Base-by-base conservation (phyloP, 2,797 vertebrate species). In the Picus viridis region DNA sequence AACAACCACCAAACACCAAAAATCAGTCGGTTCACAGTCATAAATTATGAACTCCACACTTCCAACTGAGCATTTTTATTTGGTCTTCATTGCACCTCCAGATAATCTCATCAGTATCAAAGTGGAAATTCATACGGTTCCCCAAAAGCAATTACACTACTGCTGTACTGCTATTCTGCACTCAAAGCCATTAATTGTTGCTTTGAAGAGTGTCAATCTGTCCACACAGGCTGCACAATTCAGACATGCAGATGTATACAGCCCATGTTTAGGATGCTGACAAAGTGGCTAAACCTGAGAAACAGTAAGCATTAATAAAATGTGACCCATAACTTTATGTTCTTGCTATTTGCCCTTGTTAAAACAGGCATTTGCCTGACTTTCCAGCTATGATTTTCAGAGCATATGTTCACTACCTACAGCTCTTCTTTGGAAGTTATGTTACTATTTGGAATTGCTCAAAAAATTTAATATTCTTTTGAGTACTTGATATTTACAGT, bases 401-500 rank as follows among this genome's bases (percentile, higher is more conserved):
- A 92, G 87, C 68, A 56, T 71, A 63, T 27, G 45, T 83, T 95
- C 81, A 29, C 68, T 82, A 36, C 26, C 49, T 19, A 77, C 7
- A 0, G 83, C 64, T 92, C 68, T 56, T 89, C 77, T 89, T 84
- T 53, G 64, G 92, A 95, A 96, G 68, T 95, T 94, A 92, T 84
- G 83, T 82, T 94, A 89, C 77, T 88, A 92, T 91, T 94, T 86
- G 65, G 85, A 94, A 94, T 84, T 74, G 74, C 92, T 86, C 39
- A 94, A 94, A 95, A 94, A 86, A 91, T 95, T 94, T 91, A 95
- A 96, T 96, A 96, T 93, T 93, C 93, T 89, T 96, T 86, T 88
- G 93, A 94, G 93, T 92, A 74, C 91, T 95, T 96, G 96, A 95
- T 96, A 96, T 95, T 96, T 96, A 93, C 94, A 92, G 85, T 91